phyloP scores from a whole-genome alignment of 2,113 vertebrate species.

The Rhabdomys dilectus region DNA sequence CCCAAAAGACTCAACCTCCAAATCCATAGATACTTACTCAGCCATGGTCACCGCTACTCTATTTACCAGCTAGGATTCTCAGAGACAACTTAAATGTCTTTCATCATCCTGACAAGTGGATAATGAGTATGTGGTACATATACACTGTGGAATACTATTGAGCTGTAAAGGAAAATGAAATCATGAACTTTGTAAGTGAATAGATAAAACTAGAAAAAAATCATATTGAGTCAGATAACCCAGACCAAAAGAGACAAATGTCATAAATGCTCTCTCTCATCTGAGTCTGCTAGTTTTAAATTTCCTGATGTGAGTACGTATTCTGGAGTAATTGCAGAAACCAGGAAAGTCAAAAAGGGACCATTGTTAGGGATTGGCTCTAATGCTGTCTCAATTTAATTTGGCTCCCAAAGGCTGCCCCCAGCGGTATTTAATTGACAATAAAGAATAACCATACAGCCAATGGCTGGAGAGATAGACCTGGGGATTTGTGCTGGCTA shows the following conservation, averaged over 20 bases:
- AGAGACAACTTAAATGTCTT: background rate
- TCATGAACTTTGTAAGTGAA: background rate
- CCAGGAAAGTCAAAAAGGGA: background rate
- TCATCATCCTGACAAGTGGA: background rate
- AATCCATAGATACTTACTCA: background rate
- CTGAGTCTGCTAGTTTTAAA: background rate
- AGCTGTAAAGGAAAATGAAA: background rate
- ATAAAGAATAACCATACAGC: too few relatives aligned
- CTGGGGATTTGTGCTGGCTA: too few relatives aligned
- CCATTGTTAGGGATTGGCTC: too few relatives aligned
- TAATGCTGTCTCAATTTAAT: too few relatives aligned
- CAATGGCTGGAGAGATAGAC: too few relatives aligned
- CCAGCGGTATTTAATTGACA: too few relatives aligned
- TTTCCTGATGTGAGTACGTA: background rate
- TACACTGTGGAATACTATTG: background rate
- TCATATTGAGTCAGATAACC: background rate
- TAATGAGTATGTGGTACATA: too few relatives aligned
- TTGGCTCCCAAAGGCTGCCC: too few relatives aligned
- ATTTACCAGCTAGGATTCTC: background rate
- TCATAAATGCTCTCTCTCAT: background rate
- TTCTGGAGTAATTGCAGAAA: background rate
- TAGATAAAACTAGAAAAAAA: background rate
- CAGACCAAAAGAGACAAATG: too few relatives aligned
- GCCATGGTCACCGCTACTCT: background rate
- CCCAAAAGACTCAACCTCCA: background rate